Percentiles rank a stretch among this genome's conserved stretches.
Evolutionary conservation across 2,888 invertebrate genomes (phyloP).

Genomic region (Tachina lurida): DNA sequence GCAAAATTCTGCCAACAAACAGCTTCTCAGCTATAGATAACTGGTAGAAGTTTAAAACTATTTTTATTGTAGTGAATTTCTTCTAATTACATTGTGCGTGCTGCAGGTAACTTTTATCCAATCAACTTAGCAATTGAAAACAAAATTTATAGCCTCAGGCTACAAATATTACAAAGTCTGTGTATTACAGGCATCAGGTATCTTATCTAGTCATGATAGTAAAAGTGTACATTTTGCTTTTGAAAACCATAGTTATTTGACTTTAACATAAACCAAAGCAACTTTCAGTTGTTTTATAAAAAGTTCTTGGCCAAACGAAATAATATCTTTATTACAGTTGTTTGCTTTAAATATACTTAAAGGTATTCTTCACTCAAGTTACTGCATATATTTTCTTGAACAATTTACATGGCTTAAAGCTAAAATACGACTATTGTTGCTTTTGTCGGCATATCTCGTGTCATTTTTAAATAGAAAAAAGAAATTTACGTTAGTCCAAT

Average conservation of each 20-base stretch:
- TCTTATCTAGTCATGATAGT: neutral
- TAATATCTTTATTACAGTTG: neutral
- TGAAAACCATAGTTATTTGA: neutral
- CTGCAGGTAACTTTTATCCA: neutral
- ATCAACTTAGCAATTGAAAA: neutral
- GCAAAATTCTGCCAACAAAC: no score
- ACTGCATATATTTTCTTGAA: neutral
- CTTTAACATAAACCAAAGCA: neutral
- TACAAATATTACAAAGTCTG: neutral
- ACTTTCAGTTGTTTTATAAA: neutral
- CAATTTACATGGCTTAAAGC: neutral
- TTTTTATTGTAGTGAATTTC: no score
- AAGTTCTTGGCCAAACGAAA: conserved; percentile 1
- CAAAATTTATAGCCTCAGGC: neutral
- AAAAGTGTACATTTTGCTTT: neutral
- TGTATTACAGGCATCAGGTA: neutral
- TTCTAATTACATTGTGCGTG: no score
- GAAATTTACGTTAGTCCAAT: neutral
- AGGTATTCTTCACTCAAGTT: neutral
- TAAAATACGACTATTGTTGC: conserved; percentile 1
- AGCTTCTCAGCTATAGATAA: no score
- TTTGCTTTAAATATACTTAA: neutral
- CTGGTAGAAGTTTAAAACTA: no score
- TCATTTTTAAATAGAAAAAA: conserved; percentile 9
- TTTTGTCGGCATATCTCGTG: conserved; percentile 42